Percentiles rank a stretch among this genome's conserved stretches.
phyloP scores from a whole-genome alignment of 2,888 invertebrate species.

The Acronicta leporina region DNA sequence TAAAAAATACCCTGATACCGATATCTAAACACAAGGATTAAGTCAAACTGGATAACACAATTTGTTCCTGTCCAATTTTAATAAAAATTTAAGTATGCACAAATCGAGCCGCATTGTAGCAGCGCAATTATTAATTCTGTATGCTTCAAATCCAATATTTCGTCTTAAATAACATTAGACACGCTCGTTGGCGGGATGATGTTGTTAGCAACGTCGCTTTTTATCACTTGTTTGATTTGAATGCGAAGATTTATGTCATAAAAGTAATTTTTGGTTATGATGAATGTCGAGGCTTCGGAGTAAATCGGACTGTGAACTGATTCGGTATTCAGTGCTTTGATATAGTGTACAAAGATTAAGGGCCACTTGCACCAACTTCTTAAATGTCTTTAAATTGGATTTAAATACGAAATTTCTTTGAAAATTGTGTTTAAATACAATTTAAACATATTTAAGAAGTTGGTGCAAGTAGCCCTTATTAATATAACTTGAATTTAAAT shows the following conservation, averaged over 20 bases:
- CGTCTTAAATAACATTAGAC: constrained; percentile 78
- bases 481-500: constrained; percentile 1
- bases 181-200: constrained; percentile 81
- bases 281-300: constrained; percentile 57
- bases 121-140: constrained; percentile 84
- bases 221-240: constrained; percentile 77
- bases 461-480: too few species aligned
- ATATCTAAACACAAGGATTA: constrained; percentile 46
- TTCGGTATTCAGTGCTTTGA: constrained; percentile 27
- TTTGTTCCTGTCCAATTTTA: constrained; percentile 50
- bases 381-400: too few species aligned
- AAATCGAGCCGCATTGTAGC: constrained; percentile 67
- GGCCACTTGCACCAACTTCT: too few species aligned
- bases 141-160: constrained; percentile 83
- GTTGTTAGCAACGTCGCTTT: constrained; percentile 81
- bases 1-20: constrained; percentile 34
- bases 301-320: constrained; percentile 41
- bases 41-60: constrained; percentile 33
- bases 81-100: constrained; percentile 50
- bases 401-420: too few species aligned
- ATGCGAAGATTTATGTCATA: constrained; percentile 70
- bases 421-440: too few species aligned
- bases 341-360: background rate
- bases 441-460: too few species aligned
- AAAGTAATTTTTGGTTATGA: constrained; percentile 64